These are phyloP conservation scores for Athalia cordata DNA, from an alignment of 2,888 invertebrate genomes.

Conservation along the genomic window DNA sequence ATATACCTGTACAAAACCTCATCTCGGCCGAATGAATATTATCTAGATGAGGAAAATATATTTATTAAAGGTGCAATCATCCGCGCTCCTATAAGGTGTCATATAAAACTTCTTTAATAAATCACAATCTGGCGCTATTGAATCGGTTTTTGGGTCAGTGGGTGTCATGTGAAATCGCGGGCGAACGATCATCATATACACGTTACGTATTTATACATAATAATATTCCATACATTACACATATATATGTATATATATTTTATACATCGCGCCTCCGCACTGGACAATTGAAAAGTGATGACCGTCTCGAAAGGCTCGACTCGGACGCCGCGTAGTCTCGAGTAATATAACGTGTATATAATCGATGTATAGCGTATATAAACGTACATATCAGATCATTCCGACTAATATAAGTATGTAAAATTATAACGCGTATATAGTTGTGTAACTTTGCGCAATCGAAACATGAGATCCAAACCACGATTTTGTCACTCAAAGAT, in stretches of 20 bases:
- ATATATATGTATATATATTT: background rate
- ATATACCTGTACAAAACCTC: too few relatives aligned
- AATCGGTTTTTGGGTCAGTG: slow-evolving; percentile 57
- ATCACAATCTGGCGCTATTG: slow-evolving; percentile 65
- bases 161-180: slow-evolving; percentile 55
- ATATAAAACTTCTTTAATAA: slow-evolving; percentile 51
- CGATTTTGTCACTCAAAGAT: slow-evolving; percentile 36
- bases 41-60: slow-evolving; percentile 8
- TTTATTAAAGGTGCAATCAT: slow-evolving; percentile 22
- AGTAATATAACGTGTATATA: background rate
- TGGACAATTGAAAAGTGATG: slow-evolving; percentile 42
- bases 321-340: background rate
- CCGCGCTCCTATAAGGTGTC: background rate
- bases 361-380: background rate
- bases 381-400: background rate
- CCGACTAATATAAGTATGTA: background rate
- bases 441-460: background rate
- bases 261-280: background rate
- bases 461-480: slow-evolving; percentile 15
- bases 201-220: slow-evolving; percentile 27
- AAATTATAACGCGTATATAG: background rate
- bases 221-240: background rate
- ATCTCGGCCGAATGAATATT: slow-evolving; percentile 10
- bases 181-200: slow-evolving; percentile 2
- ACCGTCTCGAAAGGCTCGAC: slow-evolving; percentile 29